A percentile compares a stretch with the other conserved stretches of the same genome.
phyloP scores from a whole-genome alignment of 2,888 invertebrate species.

The Aphodius sticticus region DNA sequence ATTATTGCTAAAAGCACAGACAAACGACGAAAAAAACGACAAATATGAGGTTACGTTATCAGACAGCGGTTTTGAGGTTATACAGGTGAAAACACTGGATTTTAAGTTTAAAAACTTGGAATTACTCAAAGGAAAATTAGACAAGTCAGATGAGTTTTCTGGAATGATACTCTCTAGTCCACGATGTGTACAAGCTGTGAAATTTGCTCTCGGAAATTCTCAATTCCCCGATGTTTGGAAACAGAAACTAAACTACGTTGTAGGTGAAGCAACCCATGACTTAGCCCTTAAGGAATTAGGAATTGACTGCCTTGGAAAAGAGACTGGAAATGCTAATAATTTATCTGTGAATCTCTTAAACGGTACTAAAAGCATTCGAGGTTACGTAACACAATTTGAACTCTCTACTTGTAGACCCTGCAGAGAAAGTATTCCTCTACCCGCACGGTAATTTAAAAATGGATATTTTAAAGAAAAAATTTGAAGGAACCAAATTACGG shows the following conservation, averaged over 20 bases:
- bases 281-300: slow-evolving; percentile 59
- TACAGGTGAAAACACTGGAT: slow-evolving; percentile 62
- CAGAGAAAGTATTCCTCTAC: slow-evolving; percentile 61
- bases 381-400: background rate
- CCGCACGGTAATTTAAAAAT: slow-evolving; percentile 67
- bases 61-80: slow-evolving; percentile 60
- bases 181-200: slow-evolving; percentile 63
- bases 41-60: slow-evolving; percentile 60
- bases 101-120: slow-evolving; percentile 63
- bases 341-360: slow-evolving; percentile 52
- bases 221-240: slow-evolving; percentile 54
- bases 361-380: background rate
- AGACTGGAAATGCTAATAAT: slow-evolving; percentile 64
- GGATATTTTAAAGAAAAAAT: slow-evolving; percentile 61
- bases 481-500: slow-evolving; percentile 57
- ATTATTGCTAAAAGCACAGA: slow-evolving; percentile 55
- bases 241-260: slow-evolving; percentile 61
- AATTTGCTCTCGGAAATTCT: slow-evolving; percentile 55
- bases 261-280: slow-evolving; percentile 65
- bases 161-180: slow-evolving; percentile 67
- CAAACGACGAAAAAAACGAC: slow-evolving; percentile 53
- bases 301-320: slow-evolving; percentile 62
- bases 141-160: slow-evolving; percentile 59
- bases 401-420: slow-evolving; percentile 52
- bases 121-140: slow-evolving; percentile 58